phyloP scores from a whole-genome alignment of 1,140 invertebrate species.

The Phymastichus coffea region DNA sequence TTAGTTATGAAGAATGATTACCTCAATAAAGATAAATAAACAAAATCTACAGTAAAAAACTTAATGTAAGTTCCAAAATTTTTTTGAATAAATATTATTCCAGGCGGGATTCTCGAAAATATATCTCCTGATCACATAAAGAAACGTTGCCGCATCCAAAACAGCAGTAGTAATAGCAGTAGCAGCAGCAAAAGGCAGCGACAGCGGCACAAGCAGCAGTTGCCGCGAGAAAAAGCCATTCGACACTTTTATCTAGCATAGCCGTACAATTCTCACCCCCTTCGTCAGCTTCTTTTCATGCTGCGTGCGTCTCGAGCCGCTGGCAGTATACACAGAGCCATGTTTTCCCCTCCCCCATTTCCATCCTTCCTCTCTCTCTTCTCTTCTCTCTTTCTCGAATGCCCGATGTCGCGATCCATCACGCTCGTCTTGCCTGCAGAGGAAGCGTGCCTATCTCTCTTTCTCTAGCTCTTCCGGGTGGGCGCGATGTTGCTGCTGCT shows the following conservation, averaged over 20 bases:
- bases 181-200: neutral
- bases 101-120: too few relatives aligned
- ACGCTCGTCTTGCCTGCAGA: constrained; percentile 23
- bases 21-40: too few relatives aligned
- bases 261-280: constrained; percentile 18
- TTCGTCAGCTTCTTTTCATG: constrained; percentile 25
- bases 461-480: neutral
- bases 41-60: too few relatives aligned
- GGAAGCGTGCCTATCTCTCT: constrained; percentile 10
- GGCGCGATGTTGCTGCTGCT: too few relatives aligned
- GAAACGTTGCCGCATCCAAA: too few relatives aligned
- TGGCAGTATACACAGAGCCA: too few relatives aligned
- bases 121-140: too few relatives aligned
- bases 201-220: neutral
- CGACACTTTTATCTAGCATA: constrained; percentile 21
- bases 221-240: constrained; percentile 12
- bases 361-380: neutral
- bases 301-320: neutral
- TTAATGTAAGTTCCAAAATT: too few relatives aligned
- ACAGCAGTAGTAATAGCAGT: too few relatives aligned
- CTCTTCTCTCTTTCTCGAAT: neutral
- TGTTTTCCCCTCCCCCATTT: neutral
- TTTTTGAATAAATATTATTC: too few relatives aligned
- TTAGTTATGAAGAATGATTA: too few relatives aligned
- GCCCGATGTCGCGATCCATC: constrained; percentile 15